Evolutionary conservation across 2,888 invertebrate genomes (phyloP).

Genomic region (Beris chalybata): DNA sequence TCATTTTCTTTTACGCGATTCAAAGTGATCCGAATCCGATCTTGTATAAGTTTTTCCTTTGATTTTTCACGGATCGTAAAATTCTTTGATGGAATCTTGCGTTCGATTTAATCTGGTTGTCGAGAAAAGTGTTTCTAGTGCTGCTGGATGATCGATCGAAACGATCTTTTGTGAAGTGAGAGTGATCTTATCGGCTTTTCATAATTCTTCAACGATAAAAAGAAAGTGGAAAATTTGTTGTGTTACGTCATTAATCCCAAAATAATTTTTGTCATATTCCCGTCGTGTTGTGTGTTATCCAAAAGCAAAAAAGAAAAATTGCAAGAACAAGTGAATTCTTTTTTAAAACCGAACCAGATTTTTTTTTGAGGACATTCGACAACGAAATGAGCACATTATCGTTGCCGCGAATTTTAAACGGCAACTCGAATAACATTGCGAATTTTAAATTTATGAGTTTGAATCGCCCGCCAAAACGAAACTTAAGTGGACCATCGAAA

Average conservation of each 20-base stretch:
- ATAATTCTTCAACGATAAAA: background rate
- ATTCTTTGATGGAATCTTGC: slow-evolving; percentile 4
- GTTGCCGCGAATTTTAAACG: slow-evolving; percentile 40
- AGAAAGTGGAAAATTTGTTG: slow-evolving; percentile 4
- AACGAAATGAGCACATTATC: slow-evolving; percentile 41
- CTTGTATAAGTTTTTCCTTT: background rate
- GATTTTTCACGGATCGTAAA: background rate
- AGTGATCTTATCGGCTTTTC: slow-evolving; percentile 1
- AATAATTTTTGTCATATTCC: slow-evolving; percentile 19
- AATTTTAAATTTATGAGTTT: slow-evolving; percentile 49
- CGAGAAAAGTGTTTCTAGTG: slow-evolving; percentile 12
- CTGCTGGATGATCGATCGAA: slow-evolving; percentile 7
- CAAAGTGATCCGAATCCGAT: background rate
- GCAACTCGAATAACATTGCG: slow-evolving; percentile 35
- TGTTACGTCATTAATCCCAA: slow-evolving; percentile 29
- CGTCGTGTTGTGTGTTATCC: slow-evolving; percentile 1
- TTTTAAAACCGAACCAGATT: too few relatives aligned
- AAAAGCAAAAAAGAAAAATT: too few relatives aligned
- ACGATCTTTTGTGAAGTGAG: slow-evolving; percentile 12
- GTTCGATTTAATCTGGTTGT: slow-evolving; percentile 2
- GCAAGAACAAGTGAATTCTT: too few relatives aligned
- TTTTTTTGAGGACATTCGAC: background rate
- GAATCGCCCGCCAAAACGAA: slow-evolving; percentile 38
- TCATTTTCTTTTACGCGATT: slow-evolving; percentile 1
- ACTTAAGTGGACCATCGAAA: slow-evolving; percentile 30